Conservation (phyloP, 1,140 invertebrate genomes). For the Drosophila sp. region DNA sequence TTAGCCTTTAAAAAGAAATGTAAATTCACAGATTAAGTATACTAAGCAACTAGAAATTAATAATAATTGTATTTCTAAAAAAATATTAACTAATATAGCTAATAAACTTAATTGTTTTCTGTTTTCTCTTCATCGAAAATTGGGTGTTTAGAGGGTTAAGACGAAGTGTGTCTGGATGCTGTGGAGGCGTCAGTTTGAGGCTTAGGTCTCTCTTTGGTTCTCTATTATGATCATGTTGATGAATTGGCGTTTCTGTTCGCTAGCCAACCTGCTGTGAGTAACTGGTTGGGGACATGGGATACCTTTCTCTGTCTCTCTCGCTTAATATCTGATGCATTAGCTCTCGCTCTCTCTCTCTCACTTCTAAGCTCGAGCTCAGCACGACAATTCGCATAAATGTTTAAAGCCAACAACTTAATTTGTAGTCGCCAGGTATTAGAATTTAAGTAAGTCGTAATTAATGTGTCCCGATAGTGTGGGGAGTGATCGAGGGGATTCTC, state of each 20-base stretch:
- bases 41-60: too few species aligned
- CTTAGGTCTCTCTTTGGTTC: neutral
- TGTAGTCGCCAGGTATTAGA: constrained; percentile 82
- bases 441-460: constrained; percentile 83
- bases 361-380: constrained; percentile 50
- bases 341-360: neutral
- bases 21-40: too few species aligned
- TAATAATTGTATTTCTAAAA: too few species aligned
- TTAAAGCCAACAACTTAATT: constrained; percentile 81
- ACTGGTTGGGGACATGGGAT: constrained; percentile 53
- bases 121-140: neutral
- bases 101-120: neutral
- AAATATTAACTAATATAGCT: too few species aligned
- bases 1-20: too few species aligned
- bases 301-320: neutral
- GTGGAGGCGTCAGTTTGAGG: constrained; percentile 47
- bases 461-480: constrained; percentile 58
- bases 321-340: neutral
- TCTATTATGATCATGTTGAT: constrained; percentile 44
- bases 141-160: constrained; percentile 43
- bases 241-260: constrained; percentile 65
- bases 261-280: constrained; percentile 58
- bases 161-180: constrained; percentile 36
- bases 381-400: constrained; percentile 77
- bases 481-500: neutral